Evolutionary conservation across 2,113 vertebrate genomes (phyloP).

Genomic region (Spizaetus ornatus): DNA sequence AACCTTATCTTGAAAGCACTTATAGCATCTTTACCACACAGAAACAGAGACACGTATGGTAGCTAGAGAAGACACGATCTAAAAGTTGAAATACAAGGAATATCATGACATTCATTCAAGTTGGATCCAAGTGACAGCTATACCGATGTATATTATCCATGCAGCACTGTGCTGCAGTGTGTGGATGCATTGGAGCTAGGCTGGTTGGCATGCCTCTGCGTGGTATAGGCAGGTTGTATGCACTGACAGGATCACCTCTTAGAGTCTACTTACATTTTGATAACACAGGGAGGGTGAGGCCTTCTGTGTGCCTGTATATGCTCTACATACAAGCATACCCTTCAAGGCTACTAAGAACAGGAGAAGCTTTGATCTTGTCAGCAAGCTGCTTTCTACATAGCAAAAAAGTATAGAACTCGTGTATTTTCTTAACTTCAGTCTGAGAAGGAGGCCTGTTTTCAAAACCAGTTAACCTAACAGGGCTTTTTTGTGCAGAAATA

Average conservation of each 20-base stretch:
- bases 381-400: neutral
- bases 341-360: neutral
- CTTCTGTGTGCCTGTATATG: neutral
- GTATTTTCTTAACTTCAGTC: neutral
- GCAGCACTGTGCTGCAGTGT: too few relatives aligned
- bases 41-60: neutral
- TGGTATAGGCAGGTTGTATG: neutral
- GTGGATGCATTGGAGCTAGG: neutral
- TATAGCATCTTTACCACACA: neutral
- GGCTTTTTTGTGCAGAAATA: neutral
- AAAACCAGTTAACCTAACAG: neutral
- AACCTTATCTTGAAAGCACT: neutral
- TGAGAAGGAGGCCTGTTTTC: neutral
- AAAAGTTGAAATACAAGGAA: neutral
- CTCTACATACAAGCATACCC: neutral
- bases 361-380: neutral
- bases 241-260: neutral
- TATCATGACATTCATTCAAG: neutral
- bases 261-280: neutral
- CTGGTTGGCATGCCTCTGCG: neutral
- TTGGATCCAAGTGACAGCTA: neutral
- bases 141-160: fast-evolving
- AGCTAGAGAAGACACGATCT: neutral
- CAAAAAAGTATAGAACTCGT: neutral
- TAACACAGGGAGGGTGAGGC: neutral